These are phyloP conservation scores for Eriosoma lanigerum DNA, from an alignment of 1,140 invertebrate species.

Conservation along the genomic window DNA sequence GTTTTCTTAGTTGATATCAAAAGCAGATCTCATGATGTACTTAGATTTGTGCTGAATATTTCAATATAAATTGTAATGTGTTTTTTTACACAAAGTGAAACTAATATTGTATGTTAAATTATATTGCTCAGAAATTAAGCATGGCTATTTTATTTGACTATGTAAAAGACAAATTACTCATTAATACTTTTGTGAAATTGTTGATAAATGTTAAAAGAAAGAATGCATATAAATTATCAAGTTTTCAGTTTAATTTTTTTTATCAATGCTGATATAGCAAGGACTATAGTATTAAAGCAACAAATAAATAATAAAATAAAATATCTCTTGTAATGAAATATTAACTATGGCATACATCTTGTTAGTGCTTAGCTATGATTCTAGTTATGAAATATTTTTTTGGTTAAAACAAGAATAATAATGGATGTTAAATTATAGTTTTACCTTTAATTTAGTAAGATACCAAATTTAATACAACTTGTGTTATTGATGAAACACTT, in stretches of 20 bases:
- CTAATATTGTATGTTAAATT: background rate
- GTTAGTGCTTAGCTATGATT: too few relatives aligned
- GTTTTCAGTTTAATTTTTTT: background rate
- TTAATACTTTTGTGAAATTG: background rate
- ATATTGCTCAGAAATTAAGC: background rate
- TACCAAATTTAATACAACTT: background rate
- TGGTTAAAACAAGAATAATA: too few relatives aligned
- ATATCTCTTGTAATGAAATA: too few relatives aligned
- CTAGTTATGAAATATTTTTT: too few relatives aligned
- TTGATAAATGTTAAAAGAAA: background rate
- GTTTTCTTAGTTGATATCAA: slow-evolving; percentile 21
- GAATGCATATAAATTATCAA: background rate
- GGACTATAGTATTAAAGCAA: too few relatives aligned
- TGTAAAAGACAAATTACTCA: background rate
- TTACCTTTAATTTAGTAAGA: background rate
- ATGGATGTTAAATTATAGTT: background rate
- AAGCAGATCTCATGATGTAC: slow-evolving; percentile 41
- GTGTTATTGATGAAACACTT: background rate
- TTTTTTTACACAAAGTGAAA: background rate
- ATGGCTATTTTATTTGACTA: background rate
- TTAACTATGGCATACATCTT: too few relatives aligned
- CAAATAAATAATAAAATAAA: too few relatives aligned
- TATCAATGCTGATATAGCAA: too few relatives aligned
- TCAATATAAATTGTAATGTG: background rate
- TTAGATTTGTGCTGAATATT: slow-evolving; percentile 9